Percentiles rank a stretch among this genome's conserved stretches.
Conservation (phyloP, 1,140 invertebrate species). For the Delia radicum region DNA sequence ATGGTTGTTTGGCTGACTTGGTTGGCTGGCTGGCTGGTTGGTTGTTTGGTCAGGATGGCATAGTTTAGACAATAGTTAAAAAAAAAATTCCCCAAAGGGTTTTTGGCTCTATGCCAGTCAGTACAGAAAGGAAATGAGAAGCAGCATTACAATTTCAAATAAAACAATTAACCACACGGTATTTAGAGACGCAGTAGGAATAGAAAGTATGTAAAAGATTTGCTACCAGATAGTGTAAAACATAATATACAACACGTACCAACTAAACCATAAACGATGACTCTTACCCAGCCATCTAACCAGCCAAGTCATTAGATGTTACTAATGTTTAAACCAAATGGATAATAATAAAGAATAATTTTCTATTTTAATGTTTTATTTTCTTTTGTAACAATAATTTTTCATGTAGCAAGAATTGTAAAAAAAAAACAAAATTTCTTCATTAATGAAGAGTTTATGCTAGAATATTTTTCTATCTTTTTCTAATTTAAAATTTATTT, state of each 20-base stretch:
- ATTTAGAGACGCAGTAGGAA: neutral
- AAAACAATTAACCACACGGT: conserved; percentile 1
- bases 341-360: neutral
- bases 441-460: neutral
- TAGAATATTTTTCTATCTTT: neutral
- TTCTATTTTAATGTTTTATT: neutral
- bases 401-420: neutral
- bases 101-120: neutral
- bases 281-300: neutral
- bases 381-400: neutral
- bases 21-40: neutral
- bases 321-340: neutral
- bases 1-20: neutral
- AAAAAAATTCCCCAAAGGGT: neutral
- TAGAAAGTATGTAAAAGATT: neutral
- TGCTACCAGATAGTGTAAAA: neutral
- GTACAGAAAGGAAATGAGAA: neutral
- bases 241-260: neutral
- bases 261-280: neutral
- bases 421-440: neutral
- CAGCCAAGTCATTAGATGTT: conserved; percentile 1
- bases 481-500: neutral
- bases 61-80: neutral
- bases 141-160: neutral
- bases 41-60: neutral